phyloP scores from a whole-genome alignment of 2,113 vertebrate species.

The Chionis minor region DNA sequence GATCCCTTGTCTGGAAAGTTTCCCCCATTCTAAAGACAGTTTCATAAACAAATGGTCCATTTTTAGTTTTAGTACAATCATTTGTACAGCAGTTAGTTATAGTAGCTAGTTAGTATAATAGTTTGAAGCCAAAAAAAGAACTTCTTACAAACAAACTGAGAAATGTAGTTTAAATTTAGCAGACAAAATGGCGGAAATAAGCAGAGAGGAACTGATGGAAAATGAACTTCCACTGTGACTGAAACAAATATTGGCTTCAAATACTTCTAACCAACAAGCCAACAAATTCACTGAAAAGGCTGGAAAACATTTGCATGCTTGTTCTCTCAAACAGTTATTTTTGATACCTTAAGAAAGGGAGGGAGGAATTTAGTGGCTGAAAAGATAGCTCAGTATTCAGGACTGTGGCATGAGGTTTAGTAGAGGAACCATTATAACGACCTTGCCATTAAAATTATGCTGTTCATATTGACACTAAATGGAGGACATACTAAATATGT shows the following conservation, averaged over 20 bases:
- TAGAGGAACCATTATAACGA: not conserved
- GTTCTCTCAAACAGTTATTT: not conserved
- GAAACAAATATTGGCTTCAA: not conserved
- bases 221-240: not conserved
- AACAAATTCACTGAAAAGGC: not conserved
- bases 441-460: not conserved
- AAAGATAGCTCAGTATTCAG: not conserved
- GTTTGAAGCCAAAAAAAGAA: not conserved
- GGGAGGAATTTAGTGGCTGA: not conserved
- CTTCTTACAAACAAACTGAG: not conserved
- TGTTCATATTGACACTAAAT: not conserved
- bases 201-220: not conserved
- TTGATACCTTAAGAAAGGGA: not conserved
- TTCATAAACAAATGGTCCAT: not conserved
- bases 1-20: not conserved
- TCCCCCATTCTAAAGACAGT: not conserved
- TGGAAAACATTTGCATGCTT: not conserved
- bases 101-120: not conserved
- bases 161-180: not conserved
- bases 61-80: not conserved
- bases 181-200: not conserved
- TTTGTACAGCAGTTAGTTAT: not conserved
- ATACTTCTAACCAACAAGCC: not conserved
- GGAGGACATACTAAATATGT: not conserved
- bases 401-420: not conserved